These are phyloP conservation scores for Coptotermes formosanus DNA, from an alignment of 1,140 invertebrate genomes.

Conservation along the genomic window DNA sequence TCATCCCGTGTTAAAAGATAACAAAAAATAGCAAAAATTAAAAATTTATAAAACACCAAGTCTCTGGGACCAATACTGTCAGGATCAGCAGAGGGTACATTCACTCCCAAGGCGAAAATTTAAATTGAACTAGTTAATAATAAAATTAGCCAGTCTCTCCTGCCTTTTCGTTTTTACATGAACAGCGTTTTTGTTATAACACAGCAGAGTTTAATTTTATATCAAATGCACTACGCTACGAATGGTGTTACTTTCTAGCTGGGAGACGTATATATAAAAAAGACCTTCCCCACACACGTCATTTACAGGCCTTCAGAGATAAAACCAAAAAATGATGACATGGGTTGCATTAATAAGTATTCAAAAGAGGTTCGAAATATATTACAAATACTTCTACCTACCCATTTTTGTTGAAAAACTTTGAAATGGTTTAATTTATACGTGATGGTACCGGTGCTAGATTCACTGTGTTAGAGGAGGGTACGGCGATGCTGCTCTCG, in stretches of 20 bases:
- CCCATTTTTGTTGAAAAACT: constrained; percentile 9
- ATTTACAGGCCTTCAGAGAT: background rate
- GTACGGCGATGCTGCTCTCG: background rate
- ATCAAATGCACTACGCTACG: too few relatives aligned
- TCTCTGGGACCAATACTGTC: too few relatives aligned
- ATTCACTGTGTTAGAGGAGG: background rate
- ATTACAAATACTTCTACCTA: constrained; percentile 14
- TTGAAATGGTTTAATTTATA: constrained; percentile 20
- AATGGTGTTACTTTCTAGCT: background rate
- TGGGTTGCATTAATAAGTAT: constrained; percentile 14
- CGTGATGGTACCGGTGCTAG: background rate
- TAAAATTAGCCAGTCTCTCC: too few relatives aligned
- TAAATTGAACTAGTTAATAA: too few relatives aligned
- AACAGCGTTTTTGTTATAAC: too few relatives aligned
- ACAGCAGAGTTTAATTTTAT: too few relatives aligned
- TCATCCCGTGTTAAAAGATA: too few relatives aligned
- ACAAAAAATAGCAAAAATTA: too few relatives aligned
- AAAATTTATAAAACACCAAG: too few relatives aligned
- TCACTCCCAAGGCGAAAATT: too few relatives aligned
- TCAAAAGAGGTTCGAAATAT: constrained; percentile 14
- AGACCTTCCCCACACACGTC: constrained; percentile 1
- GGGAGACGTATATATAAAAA: background rate
- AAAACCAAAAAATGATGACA: background rate
- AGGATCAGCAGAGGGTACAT: too few relatives aligned
- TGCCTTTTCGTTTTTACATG: too few relatives aligned